A percentile compares a stretch with the other conserved stretches of the same genome.
Conservation (phyloP, 1,140 invertebrate species). For the Phthorimaea operculella region DNA sequence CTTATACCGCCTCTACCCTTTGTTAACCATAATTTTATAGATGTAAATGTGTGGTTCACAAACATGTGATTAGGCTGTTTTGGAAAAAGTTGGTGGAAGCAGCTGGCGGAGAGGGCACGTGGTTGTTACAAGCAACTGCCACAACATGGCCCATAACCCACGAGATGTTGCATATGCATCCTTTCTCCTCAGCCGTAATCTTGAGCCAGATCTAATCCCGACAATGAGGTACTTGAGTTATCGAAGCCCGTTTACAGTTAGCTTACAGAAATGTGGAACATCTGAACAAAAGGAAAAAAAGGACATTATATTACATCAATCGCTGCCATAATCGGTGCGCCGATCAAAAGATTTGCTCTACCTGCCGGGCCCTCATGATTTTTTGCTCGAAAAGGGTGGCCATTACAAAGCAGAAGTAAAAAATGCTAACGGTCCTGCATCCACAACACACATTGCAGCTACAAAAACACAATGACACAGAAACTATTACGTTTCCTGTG, state of each 20-base stretch:
- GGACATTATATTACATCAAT: slow-evolving; percentile 42
- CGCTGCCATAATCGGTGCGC: slow-evolving; percentile 38
- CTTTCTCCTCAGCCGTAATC: background rate
- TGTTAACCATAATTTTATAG: too few relatives aligned
- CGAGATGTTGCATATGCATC: slow-evolving; percentile 1
- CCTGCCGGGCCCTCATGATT: slow-evolving; percentile 47
- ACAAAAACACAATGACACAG: slow-evolving; percentile 57
- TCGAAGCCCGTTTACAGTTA: slow-evolving; percentile 23
- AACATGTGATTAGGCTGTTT: background rate
- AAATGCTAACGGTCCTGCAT: slow-evolving; percentile 53
- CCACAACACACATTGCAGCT: slow-evolving; percentile 54
- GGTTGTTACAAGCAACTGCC: slow-evolving; percentile 1
- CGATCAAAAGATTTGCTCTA: slow-evolving; percentile 54
- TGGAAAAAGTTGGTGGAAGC: background rate
- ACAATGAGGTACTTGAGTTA: slow-evolving; percentile 5
- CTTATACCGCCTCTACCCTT: too few relatives aligned
- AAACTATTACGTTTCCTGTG: slow-evolving; percentile 51
- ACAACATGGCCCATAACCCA: background rate
- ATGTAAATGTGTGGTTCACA: too few relatives aligned
- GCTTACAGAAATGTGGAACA: slow-evolving; percentile 33
- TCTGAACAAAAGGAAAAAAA: slow-evolving; percentile 33
- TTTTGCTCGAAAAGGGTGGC: slow-evolving; percentile 55
- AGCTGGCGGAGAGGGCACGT: background rate
- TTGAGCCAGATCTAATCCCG: background rate
- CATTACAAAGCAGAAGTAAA: slow-evolving; percentile 46